Conservation (phyloP, 2,888 invertebrate species). For the Drosophila stalkeri region DNA sequence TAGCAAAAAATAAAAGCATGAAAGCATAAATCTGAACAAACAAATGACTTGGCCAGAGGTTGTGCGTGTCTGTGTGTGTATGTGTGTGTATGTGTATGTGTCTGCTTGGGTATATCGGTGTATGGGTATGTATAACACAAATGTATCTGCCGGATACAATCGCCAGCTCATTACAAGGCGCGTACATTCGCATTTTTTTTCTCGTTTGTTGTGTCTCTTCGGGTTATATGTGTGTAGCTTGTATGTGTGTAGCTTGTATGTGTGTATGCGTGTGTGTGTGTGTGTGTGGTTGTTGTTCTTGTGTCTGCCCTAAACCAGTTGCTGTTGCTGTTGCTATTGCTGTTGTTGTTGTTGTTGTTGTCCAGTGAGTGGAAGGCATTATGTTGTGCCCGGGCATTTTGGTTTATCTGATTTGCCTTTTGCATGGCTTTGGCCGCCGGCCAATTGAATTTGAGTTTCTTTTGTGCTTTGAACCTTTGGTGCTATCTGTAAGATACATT, state of each 20-base stretch:
- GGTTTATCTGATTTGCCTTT: slow-evolving; percentile 73
- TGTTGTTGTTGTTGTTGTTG: slow-evolving; percentile 19
- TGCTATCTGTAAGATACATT: slow-evolving; percentile 53
- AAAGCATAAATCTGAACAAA: slow-evolving; percentile 64
- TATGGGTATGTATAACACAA: slow-evolving; percentile 40
- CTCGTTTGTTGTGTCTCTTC: slow-evolving; percentile 24
- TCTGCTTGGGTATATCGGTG: neutral
- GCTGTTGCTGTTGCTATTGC: slow-evolving; percentile 18
- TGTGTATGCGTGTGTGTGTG: neutral
- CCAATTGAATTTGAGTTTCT: slow-evolving; percentile 58
- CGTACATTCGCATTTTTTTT: slow-evolving; percentile 28
- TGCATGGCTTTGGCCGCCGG: slow-evolving; percentile 30
- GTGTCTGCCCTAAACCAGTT: slow-evolving; percentile 43
- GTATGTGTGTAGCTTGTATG: neutral
- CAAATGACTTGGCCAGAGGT: slow-evolving; percentile 35
- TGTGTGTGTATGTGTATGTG: neutral
- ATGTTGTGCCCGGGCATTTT: slow-evolving; percentile 52
- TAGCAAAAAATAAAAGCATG: slow-evolving; percentile 39
- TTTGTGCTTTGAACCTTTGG: slow-evolving; percentile 53
- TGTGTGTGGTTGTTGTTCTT: neutral
- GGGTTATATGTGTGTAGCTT: neutral
- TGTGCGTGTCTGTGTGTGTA: neutral
- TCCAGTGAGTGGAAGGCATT: slow-evolving; percentile 56
- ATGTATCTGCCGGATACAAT: slow-evolving; percentile 75
- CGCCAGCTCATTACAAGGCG: slow-evolving; percentile 72